Evolutionary conservation across 2,888 invertebrate species (phyloP), one percentile per base, ranked within the genome.

Genomic region (Trachelus iudaicus): DNA sequence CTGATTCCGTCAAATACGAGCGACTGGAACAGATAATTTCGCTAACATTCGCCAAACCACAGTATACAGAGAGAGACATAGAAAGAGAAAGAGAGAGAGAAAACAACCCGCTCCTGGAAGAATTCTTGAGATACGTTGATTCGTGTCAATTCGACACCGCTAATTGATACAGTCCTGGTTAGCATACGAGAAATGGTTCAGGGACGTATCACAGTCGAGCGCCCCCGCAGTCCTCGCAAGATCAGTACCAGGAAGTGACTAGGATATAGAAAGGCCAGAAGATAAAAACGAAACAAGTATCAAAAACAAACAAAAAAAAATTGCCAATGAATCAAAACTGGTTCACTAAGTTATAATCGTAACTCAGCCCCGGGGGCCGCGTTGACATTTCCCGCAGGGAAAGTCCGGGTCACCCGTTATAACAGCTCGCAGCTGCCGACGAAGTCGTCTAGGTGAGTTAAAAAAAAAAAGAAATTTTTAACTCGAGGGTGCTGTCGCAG

Each of bases 401-500:
- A 56, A 56, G 56, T 56, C 23, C 56, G 23, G 71, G 12, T 71
- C 71, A 71, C 71, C 23, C 71, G 56, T 23, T 56, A 56, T 56
- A 56, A 23, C 56, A 2, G 23, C 56, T 56, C 31, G 1, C 71
- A 71, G 71, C 71, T 71, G 56, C 71, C 71, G 71, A 71, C 34
- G 9, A 33, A 71, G 13, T 13, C 3, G 71, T 71, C 33, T 34
- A 71, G 33, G 34, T 71, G 71, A 31, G 33, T 15, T 23, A 9
- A 56, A 56, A 40, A 40, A 40, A 69, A 15, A 30, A 31, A 35
- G 4, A 35, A 35, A 11, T 35, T 35, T 3, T 35, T 12, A 35
- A 34, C 71, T 71, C 13, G 71, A 71, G 71, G 71, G 71, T 71
- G 71, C 71, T 31, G 71, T 71, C 34, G 77, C 56, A 75, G 69